Percentiles rank a stretch among this genome's conserved stretches.
Conservation (phyloP, 1,140 invertebrate species). For the Drosophila obscura region DNA sequence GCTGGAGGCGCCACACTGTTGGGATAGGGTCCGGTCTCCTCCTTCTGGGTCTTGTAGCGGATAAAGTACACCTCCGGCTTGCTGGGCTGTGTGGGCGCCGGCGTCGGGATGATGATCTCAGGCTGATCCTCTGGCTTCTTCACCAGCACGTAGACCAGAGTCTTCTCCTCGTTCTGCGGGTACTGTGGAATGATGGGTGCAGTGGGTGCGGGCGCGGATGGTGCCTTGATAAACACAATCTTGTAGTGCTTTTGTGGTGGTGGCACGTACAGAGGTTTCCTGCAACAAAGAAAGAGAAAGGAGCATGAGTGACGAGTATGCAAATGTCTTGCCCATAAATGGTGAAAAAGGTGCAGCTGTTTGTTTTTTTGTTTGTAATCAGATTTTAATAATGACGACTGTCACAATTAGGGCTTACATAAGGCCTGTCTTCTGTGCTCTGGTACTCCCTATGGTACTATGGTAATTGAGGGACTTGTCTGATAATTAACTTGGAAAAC, state of each 20-base stretch:
- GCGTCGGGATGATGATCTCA: slow-evolving; percentile 90
- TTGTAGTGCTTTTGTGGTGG: slow-evolving; percentile 95
- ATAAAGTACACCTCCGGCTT: slow-evolving; percentile 95
- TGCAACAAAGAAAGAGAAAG: slow-evolving; percentile 41
- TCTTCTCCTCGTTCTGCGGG: slow-evolving; percentile 93
- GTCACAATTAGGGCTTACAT: slow-evolving; percentile 60
- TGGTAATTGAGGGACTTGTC: slow-evolving; percentile 62
- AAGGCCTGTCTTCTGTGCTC: slow-evolving; percentile 21
- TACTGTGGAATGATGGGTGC: slow-evolving; percentile 90
- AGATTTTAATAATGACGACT: slow-evolving; percentile 24
- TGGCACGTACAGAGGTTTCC: slow-evolving; percentile 86
- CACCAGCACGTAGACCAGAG: slow-evolving; percentile 94
- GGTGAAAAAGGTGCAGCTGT: slow-evolving; percentile 25
- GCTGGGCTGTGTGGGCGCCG: slow-evolving; percentile 91
- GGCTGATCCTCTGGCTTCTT: slow-evolving; percentile 94
- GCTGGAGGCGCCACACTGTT: slow-evolving; percentile 84
- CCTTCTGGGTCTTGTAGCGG: slow-evolving; percentile 91
- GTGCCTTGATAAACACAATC: slow-evolving; percentile 95
- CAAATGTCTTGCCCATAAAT: slow-evolving; percentile 36
- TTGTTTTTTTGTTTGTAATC: slow-evolving; percentile 8
- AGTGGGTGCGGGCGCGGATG: slow-evolving; percentile 90
- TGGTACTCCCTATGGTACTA: slow-evolving; percentile 60
- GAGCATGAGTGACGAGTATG: slow-evolving; percentile 37
- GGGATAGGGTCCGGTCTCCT: slow-evolving; percentile 84
- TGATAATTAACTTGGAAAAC: slow-evolving; percentile 66